A percentile compares a stretch with the other conserved stretches of the same genome.
Evolutionary conservation across 2,888 invertebrate species (phyloP).

Genomic region (Silvanus unidentatus): DNA sequence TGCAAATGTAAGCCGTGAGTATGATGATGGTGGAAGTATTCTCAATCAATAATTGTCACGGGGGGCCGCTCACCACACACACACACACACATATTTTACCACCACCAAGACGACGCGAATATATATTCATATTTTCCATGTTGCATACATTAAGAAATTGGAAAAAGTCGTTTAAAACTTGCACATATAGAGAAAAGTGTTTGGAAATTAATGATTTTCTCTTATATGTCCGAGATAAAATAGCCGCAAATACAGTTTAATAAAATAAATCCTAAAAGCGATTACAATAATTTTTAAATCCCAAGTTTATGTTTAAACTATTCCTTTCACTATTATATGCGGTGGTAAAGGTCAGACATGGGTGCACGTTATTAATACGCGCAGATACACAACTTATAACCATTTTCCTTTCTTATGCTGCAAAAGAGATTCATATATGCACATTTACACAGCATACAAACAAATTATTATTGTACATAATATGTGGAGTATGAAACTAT

Average conservation of each 20-base stretch:
- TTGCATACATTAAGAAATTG: constrained; percentile 23
- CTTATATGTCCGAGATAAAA: too few species aligned
- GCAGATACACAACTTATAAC: too few species aligned
- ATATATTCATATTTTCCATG: not conserved
- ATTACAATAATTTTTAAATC: not conserved
- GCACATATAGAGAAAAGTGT: too few species aligned
- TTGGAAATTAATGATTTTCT: too few species aligned
- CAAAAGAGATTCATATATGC: too few species aligned
- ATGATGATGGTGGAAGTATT: constrained; percentile 50
- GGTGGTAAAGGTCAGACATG: not conserved
- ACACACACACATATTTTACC: constrained; percentile 18
- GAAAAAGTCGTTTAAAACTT: not conserved
- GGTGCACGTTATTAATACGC: not conserved
- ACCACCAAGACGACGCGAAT: too few species aligned
- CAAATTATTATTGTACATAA: too few species aligned
- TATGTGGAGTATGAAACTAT: too few species aligned
- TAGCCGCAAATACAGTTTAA: too few species aligned
- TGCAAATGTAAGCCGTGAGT: constrained; percentile 39
- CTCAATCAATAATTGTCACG: constrained; percentile 67
- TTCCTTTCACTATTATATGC: constrained; percentile 1
- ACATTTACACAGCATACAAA: too few species aligned
- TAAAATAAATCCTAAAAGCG: not conserved
- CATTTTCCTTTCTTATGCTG: too few species aligned
- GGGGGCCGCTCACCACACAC: constrained; percentile 29
- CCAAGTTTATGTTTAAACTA: not conserved